phyloP scores from a whole-genome alignment of 2,797 vertebrate genomes.

The Acomys russatus region DNA sequence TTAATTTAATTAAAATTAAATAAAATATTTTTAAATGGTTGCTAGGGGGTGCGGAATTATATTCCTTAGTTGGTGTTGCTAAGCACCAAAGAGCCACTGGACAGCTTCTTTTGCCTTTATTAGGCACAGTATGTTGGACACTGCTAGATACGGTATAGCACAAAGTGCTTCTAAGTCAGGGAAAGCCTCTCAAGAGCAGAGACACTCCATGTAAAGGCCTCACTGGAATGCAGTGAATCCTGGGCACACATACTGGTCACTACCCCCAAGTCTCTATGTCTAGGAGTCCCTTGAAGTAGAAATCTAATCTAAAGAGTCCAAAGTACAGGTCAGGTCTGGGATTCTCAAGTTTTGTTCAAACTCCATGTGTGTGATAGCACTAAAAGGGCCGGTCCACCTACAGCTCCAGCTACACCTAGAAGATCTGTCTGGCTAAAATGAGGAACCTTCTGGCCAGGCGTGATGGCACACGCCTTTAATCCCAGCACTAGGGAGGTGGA shows the following conservation, averaged over 20 bases:
- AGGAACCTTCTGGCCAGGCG: no score
- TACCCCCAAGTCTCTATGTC: not conserved
- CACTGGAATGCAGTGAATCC: not conserved
- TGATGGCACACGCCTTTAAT: no score
- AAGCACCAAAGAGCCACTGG: not conserved
- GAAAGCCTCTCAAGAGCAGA: not conserved
- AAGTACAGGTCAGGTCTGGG: not conserved
- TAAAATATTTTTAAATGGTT: not conserved
- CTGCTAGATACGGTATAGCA: not conserved
- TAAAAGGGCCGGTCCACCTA: not conserved
- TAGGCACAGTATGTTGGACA: not conserved
- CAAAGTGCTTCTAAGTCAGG: not conserved
- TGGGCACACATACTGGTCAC: not conserved
- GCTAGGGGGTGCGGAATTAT: no score
- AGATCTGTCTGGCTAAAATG: not conserved
- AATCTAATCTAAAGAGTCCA: not conserved
- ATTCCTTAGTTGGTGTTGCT: not conserved
- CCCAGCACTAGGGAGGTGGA: no score
- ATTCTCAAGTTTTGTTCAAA: not conserved
- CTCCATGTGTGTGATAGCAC: not conserved
- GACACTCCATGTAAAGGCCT: not conserved
- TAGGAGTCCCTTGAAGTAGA: not conserved
- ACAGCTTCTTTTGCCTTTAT: not conserved
- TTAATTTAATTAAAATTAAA: no score
- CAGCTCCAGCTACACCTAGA: no score